Base-by-base conservation (phyloP, 2,888 invertebrate genomes). In the Drosophila aldrichi region DNA sequence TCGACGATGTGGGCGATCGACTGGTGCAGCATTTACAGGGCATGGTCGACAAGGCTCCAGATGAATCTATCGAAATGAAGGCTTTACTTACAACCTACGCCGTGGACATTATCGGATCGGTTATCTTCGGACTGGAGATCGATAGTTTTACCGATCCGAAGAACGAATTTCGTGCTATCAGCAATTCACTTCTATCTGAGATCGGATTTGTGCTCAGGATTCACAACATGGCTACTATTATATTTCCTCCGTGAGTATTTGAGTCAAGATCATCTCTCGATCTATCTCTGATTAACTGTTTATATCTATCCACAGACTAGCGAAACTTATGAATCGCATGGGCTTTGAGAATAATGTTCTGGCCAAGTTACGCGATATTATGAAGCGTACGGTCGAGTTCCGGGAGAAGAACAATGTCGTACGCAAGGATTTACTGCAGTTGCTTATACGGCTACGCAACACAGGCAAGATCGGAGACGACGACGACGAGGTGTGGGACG, bases 1-100 rank as follows among this genome's bases (percentile, higher is more conserved):
- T 96, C 14, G 93, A 94, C 44, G 92, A 94, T 40, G 94, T 95
- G 63, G 95, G 94, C 0, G 91, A 93, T 14, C 93, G 94, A 63
- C 93, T 95, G 77, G 88, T 94, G 2, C 84, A 91, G 7, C 93
- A 94, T 62, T 92, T 94, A 9, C 91, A 93, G 51, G 61, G 25
- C 60, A 89, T 54, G 46, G 88, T 67, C 69, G 72, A 91, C 2
- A 91, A 92, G 1, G 59, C 74, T 57, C 92, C 49, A 65, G 57
- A 90, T 0, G 92, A 92, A 0, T 65, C 70, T 63, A 85, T 95
- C 0, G 94, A 95, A 77, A 93, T 95, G 18, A 92, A 91, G 57
- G 86, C 91, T 38, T 36, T 84, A 8, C 65, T 87, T 18, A 74
- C 83, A 29, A 90, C 87, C 22, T 94, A 92, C 71, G 92, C 93